A percentile compares a stretch with the other conserved stretches of the same genome.
Conservation (phyloP, 2,113 vertebrate species). For the Blennius ocellaris region DNA sequence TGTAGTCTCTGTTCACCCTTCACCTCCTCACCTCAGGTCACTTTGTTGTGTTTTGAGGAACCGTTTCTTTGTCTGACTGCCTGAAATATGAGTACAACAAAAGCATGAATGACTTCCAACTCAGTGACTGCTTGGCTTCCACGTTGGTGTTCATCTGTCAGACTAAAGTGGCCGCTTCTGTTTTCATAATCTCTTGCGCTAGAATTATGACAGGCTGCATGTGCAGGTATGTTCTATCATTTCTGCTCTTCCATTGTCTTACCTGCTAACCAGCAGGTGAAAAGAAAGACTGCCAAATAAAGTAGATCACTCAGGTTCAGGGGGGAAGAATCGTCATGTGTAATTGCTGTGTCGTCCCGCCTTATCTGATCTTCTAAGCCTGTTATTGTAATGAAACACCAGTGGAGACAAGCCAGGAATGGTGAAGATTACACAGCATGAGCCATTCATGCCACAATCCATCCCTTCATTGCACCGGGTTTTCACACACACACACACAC, state of each 20-base stretch:
- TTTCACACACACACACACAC: constrained; percentile 29
- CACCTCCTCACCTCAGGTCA: constrained; percentile 45
- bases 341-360: constrained; percentile 54
- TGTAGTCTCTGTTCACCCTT: constrained; percentile 63
- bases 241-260: constrained; percentile 38
- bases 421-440: constrained; percentile 70
- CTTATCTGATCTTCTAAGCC: constrained; percentile 70
- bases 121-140: not conserved
- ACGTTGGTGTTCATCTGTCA: not conserved
- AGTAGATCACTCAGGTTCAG: constrained; percentile 40
- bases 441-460: constrained; percentile 69
- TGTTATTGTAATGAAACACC: constrained; percentile 75
- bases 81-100: not conserved
- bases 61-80: constrained; percentile 3
- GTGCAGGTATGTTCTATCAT: constrained; percentile 12
- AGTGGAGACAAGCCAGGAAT: constrained; percentile 61
- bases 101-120: not conserved
- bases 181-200: not conserved
- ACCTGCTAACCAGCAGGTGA: constrained; percentile 32
- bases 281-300: constrained; percentile 30
- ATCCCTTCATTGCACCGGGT: constrained; percentile 61
- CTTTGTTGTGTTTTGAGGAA: constrained; percentile 22
- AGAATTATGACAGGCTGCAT: constrained; percentile 11
- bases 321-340: constrained; percentile 49
- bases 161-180: not conserved